phyloP scores from a whole-genome alignment of 2,888 invertebrate species.

The Lepeophtheirus nordmannii region DNA sequence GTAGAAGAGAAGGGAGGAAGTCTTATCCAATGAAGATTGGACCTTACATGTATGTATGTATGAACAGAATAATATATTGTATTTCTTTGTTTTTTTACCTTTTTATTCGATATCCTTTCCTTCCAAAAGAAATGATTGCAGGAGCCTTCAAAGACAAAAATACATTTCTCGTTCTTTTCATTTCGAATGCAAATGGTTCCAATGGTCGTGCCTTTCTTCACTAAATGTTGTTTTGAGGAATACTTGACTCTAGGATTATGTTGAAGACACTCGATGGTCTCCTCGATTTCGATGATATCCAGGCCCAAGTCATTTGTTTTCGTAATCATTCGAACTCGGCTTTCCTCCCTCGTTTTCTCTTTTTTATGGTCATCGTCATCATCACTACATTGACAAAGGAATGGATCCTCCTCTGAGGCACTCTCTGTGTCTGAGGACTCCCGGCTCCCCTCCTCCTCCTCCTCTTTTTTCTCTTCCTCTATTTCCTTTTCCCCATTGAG shows the following conservation, averaged over 20 bases:
- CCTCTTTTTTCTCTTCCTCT: no score
- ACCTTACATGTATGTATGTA: no score
- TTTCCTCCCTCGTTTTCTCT: background rate
- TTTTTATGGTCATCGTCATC: background rate
- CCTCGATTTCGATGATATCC: background rate
- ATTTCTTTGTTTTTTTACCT: background rate
- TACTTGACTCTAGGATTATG: background rate
- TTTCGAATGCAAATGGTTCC: conserved; percentile 1
- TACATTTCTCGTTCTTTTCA: background rate
- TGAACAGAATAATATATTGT: no score
- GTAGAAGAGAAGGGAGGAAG: no score
- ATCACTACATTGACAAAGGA: background rate
- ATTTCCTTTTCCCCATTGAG: background rate
- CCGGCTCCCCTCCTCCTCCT: no score
- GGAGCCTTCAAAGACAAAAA: conserved; percentile 11
- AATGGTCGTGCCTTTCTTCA: background rate
- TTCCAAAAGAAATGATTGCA: conserved; percentile 23
- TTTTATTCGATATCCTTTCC: conserved; percentile 10
- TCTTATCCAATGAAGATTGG: no score
- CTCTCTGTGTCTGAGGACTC: background rate
- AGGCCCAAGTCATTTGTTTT: background rate
- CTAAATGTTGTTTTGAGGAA: background rate
- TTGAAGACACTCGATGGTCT: conserved; percentile 1
- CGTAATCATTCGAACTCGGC: background rate
- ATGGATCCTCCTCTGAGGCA: background rate